Evolutionary conservation across 92 coral and sea anemone species (phyloP).

Genomic region (Siderastrea radians): DNA sequence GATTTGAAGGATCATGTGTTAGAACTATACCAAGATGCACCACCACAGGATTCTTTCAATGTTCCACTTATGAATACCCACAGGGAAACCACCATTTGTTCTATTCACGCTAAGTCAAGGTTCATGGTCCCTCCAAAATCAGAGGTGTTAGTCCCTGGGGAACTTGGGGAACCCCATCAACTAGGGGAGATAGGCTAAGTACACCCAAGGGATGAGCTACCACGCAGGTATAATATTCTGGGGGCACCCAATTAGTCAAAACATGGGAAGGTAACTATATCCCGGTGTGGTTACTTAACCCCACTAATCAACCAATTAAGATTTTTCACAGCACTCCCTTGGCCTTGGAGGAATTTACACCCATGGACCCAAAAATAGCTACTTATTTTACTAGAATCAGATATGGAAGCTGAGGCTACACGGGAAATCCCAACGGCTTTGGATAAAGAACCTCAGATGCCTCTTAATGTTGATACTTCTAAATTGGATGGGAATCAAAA

Average conservation of each 20-base stretch:
- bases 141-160: slow-evolving; percentile 59
- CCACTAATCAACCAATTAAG: slow-evolving; percentile 37
- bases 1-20: slow-evolving; percentile 35
- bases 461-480: background rate
- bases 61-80: background rate
- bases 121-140: slow-evolving; percentile 43
- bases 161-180: background rate
- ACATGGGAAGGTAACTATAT: background rate
- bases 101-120: slow-evolving; percentile 6
- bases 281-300: slow-evolving; percentile 37
- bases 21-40: background rate
- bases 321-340: slow-evolving; percentile 21
- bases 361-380: background rate
- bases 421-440: background rate
- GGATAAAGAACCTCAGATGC: background rate
- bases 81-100: background rate
- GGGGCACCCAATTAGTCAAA: slow-evolving; percentile 22
- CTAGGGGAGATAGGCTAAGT: slow-evolving; percentile 39
- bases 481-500: background rate
- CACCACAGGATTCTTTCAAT: background rate
- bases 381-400: background rate
- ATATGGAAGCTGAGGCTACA: background rate
- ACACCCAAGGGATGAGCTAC: slow-evolving; percentile 30
- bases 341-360: too few relatives aligned
- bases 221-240: slow-evolving; percentile 24